Conservation (phyloP, 2,888 invertebrate genomes). For the Pyrrhia umbra region DNA sequence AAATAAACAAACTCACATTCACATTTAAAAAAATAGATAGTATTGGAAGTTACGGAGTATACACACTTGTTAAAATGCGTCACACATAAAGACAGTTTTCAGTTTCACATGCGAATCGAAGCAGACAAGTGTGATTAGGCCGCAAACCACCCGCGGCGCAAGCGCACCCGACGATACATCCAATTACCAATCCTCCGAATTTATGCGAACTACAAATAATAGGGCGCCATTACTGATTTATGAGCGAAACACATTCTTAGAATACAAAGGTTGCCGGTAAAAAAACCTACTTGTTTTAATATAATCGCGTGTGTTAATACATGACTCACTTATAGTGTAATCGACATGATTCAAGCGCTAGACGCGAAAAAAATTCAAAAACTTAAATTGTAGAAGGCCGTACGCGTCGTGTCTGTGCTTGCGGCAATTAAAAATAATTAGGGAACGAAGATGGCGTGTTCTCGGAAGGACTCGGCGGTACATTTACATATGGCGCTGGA, state of each 20-base stretch:
- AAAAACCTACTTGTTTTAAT: conserved; percentile 77
- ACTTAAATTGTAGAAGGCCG: conserved; percentile 86
- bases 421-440: conserved; percentile 91
- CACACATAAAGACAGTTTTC: conserved; percentile 31
- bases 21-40: too few species aligned
- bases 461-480: conserved; percentile 85
- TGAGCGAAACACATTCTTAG: conserved; percentile 83
- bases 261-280: conserved; percentile 79
- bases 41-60: neutral
- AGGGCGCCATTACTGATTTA: conserved; percentile 88
- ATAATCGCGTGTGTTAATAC: conserved; percentile 75
- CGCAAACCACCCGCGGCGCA: conserved; percentile 77
- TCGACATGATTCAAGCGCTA: conserved; percentile 84
- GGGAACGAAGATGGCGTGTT: conserved; percentile 86
- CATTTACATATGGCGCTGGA: conserved; percentile 87
- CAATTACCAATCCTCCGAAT: conserved; percentile 78
- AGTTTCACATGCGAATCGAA: conserved; percentile 53
- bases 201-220: conserved; percentile 86
- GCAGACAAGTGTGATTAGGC: conserved; percentile 59
- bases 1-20: too few species aligned
- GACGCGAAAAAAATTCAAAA: conserved; percentile 87
- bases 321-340: conserved; percentile 83
- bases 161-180: conserved; percentile 65
- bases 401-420: conserved; percentile 79
- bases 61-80: conserved; percentile 18